Percentiles rank a stretch among this genome's conserved stretches.
phyloP scores from a whole-genome alignment of 2,888 invertebrate species.

The Drosophila tripunctata region DNA sequence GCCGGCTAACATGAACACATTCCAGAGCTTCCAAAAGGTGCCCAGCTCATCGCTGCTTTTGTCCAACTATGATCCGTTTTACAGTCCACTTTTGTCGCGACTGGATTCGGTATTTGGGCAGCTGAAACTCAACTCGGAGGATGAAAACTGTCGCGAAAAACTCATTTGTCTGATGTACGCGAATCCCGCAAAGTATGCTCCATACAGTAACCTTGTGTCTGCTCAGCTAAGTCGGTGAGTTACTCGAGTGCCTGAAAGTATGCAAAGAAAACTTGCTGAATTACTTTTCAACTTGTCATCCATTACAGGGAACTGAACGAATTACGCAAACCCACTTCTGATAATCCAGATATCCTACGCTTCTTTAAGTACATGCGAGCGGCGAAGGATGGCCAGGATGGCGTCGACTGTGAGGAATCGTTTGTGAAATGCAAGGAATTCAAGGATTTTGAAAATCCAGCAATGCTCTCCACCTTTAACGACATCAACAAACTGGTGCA shows the following conservation, averaged over 20 bases:
- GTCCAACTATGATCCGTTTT: slow-evolving; percentile 95
- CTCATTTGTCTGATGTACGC: slow-evolving; percentile 95
- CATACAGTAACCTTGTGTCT: slow-evolving; percentile 94
- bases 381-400: slow-evolving; percentile 94
- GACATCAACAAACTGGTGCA: slow-evolving; percentile 94
- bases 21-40: slow-evolving; percentile 94
- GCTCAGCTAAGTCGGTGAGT: slow-evolving; percentile 93
- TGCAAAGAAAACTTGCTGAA: slow-evolving; percentile 41
- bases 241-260: slow-evolving; percentile 48
- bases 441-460: slow-evolving; percentile 89
- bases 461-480: slow-evolving; percentile 93
- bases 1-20: slow-evolving; percentile 86
- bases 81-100: slow-evolving; percentile 92
- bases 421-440: slow-evolving; percentile 89
- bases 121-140: slow-evolving; percentile 87
- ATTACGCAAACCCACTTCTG: slow-evolving; percentile 92
- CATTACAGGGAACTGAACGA: slow-evolving; percentile 91
- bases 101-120: slow-evolving; percentile 93
- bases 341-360: slow-evolving; percentile 93
- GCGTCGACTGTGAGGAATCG: slow-evolving; percentile 88
- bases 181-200: slow-evolving; percentile 94
- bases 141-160: slow-evolving; percentile 91
- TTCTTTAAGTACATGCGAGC: slow-evolving; percentile 97
- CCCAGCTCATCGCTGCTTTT: slow-evolving; percentile 92
- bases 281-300: slow-evolving; percentile 18